A percentile compares a stretch with the other conserved stretches of the same genome.
phyloP scores from a whole-genome alignment of 2,888 invertebrate species.

The Eupithecia subumbrata region DNA sequence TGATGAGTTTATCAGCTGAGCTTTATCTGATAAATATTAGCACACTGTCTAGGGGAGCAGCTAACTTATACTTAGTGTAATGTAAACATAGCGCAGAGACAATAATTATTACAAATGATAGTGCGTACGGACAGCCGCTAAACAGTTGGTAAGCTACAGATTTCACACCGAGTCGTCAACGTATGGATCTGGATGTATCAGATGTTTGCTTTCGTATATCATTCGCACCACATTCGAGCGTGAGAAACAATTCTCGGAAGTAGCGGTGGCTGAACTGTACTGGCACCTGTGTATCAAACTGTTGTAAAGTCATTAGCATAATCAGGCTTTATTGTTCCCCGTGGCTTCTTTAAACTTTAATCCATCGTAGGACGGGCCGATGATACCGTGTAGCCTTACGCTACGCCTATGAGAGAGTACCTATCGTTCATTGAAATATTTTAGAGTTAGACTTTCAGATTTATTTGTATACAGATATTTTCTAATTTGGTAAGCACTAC shows the following conservation, averaged over 20 bases:
- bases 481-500: background rate
- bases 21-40: slow-evolving; percentile 48
- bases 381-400: background rate
- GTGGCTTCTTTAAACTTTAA: slow-evolving; percentile 5
- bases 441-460: background rate
- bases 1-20: background rate
- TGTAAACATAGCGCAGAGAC: slow-evolving; percentile 80
- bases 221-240: slow-evolving; percentile 79
- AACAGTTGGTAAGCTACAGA: slow-evolving; percentile 83
- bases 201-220: slow-evolving; percentile 80
- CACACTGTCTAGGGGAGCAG: slow-evolving; percentile 58
- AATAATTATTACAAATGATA: slow-evolving; percentile 84
- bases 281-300: slow-evolving; percentile 70
- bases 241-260: slow-evolving; percentile 75
- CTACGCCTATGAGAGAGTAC: background rate
- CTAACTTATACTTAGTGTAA: slow-evolving; percentile 65
- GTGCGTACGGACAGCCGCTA: slow-evolving; percentile 78
- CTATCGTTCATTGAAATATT: background rate
- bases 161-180: slow-evolving; percentile 83
- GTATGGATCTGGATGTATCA: slow-evolving; percentile 83
- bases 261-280: slow-evolving; percentile 78
- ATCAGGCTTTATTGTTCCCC: slow-evolving; percentile 39
- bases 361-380: background rate
- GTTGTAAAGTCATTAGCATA: slow-evolving; percentile 46
- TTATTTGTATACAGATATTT: background rate